Evolutionary conservation across 2,888 invertebrate genomes (phyloP).

Genomic region (Lomographa bimaculata): DNA sequence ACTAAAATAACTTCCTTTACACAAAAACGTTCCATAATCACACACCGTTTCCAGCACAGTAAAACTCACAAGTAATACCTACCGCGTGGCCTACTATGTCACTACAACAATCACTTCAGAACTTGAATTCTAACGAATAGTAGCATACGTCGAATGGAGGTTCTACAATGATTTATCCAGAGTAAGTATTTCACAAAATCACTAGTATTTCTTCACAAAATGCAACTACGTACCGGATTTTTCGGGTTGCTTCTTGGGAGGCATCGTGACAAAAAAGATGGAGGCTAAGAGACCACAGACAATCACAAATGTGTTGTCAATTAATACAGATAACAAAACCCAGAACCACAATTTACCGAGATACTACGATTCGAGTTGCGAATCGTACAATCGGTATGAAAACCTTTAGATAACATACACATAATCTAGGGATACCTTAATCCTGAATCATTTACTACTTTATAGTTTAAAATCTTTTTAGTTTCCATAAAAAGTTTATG

Average conservation of each 20-base stretch:
- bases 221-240: conserved; percentile 88
- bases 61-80: conserved; percentile 37
- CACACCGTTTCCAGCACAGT: too few species aligned
- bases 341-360: too few species aligned
- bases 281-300: conserved; percentile 48
- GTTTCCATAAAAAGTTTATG: too few species aligned
- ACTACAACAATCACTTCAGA: conserved; percentile 22
- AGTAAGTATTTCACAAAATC: conserved; percentile 1
- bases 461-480: too few species aligned
- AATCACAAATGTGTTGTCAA: conserved; percentile 13
- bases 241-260: conserved; percentile 94
- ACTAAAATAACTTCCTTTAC: too few species aligned
- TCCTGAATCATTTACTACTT: too few species aligned
- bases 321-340: too few species aligned
- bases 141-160: background rate
- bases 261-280: conserved; percentile 87
- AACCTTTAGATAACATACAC: too few species aligned
- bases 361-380: too few species aligned
- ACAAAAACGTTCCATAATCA: too few species aligned
- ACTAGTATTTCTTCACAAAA: background rate
- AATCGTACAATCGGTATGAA: too few species aligned
- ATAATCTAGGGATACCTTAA: too few species aligned
- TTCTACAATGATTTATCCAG: background rate
- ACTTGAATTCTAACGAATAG: background rate
- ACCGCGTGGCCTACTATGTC: conserved; percentile 62